Conservation (phyloP, 2,113 vertebrate genomes). For the Colossoma macropomum region DNA sequence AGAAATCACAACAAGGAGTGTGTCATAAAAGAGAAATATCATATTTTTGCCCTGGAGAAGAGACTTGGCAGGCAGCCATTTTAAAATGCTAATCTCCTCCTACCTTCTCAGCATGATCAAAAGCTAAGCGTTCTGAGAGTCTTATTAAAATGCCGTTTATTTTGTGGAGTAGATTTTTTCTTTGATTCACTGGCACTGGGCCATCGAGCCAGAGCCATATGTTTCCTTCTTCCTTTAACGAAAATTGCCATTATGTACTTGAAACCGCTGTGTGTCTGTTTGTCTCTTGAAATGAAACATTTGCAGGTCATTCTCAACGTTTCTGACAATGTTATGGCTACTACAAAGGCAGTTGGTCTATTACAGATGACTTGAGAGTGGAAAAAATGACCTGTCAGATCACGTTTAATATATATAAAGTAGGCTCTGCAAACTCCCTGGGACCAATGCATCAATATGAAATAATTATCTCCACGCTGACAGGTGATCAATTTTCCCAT, state of each 20-base stretch:
- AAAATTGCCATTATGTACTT: background rate
- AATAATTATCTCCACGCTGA: slow-evolving; percentile 53
- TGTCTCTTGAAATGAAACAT: background rate
- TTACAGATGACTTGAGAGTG: slow-evolving; percentile 9
- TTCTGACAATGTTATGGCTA: slow-evolving; percentile 15
- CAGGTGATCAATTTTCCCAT: slow-evolving; percentile 53
- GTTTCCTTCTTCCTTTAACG: background rate
- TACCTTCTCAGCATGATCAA: slow-evolving; percentile 22
- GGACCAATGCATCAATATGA: slow-evolving; percentile 48
- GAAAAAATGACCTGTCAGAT: slow-evolving; percentile 42
- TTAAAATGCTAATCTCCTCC: slow-evolving; percentile 27
- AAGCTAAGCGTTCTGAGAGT: slow-evolving; percentile 1
- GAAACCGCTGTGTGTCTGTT: background rate
- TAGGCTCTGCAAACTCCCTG: slow-evolving; percentile 5
- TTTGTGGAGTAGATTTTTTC: slow-evolving; percentile 16
- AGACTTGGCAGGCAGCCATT: slow-evolving; percentile 14
- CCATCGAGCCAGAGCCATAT: background rate
- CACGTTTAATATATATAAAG: slow-evolving; percentile 52
- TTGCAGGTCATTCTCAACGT: background rate
- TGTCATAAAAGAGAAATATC: background rate
- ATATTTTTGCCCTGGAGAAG: slow-evolving; percentile 1
- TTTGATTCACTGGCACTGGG: background rate
- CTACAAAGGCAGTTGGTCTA: slow-evolving; percentile 28
- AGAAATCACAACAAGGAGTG: background rate
- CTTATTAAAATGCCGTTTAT: background rate